Conservation (phyloP, 1,140 invertebrate species). For the Drosophila pandora region DNA sequence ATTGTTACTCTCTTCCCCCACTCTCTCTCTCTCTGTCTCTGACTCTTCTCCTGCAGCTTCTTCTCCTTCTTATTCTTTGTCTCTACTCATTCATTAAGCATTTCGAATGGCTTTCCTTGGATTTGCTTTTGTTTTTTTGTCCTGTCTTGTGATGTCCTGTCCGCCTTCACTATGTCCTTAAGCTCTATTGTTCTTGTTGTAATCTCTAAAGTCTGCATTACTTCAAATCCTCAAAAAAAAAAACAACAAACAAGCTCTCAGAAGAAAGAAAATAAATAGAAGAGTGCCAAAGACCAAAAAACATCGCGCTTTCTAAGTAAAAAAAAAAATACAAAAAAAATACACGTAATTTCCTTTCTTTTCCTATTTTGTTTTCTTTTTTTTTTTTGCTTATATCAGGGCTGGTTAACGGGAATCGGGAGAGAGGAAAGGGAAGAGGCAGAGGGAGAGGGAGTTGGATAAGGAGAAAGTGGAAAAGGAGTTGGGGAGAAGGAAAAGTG, state of each 20-base stretch:
- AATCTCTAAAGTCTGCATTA: constrained; percentile 79
- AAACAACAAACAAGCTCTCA: constrained; percentile 9
- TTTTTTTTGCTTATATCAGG: constrained; percentile 53
- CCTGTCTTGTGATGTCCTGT: constrained; percentile 8
- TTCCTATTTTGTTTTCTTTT: constrained; percentile 1
- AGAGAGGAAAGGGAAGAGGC: background rate
- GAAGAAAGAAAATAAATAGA: constrained; percentile 12
- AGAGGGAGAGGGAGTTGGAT: background rate
- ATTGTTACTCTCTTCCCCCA: constrained; percentile 17
- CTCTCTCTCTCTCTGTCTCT: background rate
- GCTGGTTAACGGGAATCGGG: background rate
- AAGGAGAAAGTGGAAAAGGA: background rate
- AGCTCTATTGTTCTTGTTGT: constrained; percentile 50
- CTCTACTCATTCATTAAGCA: constrained; percentile 57
- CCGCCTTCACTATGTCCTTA: constrained; percentile 14
- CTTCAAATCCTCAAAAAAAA: constrained; percentile 66
- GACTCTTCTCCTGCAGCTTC: background rate
- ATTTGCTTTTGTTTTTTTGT: constrained; percentile 22
- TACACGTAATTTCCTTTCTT: constrained; percentile 67
- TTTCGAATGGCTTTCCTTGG: constrained; percentile 35
- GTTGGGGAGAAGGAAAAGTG: no score
- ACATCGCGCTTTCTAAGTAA: constrained; percentile 1
- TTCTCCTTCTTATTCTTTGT: background rate
- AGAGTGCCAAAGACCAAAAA: constrained; percentile 27
- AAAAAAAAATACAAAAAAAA: constrained; percentile 26